Base-by-base conservation (phyloP, 2,888 invertebrate genomes). In the Epistrophella euchroma region DNA sequence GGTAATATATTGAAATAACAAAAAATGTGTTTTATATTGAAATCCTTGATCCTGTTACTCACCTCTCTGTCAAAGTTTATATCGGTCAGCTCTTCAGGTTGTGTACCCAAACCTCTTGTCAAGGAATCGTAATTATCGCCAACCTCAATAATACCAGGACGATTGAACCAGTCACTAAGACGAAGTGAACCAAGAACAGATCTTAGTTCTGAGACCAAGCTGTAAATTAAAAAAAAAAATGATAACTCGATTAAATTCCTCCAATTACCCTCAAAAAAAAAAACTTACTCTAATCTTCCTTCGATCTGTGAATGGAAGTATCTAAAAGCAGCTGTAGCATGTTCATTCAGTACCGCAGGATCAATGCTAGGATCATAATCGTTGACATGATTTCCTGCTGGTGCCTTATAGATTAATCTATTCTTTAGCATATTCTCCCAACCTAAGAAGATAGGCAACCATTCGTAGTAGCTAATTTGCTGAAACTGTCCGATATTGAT, bases 11-110 rank as follows among this genome's bases (percentile, higher is more conserved):
- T n/a, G n/a, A n/a, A n/a, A n/a, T n/a, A n/a, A n/a, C n/a, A n/a
- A n/a, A n/a, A n/a, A n/a, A n/a, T n/a, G n/a, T n/a, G n/a, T n/a
- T n/a, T n/a, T n/a, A n/a, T 25, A 25, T 25, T 28, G 4, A 28
- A 28, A 28, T 28, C 4, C 28, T n/a, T n/a, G n/a, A 28, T 4
- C 4, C 2, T n/a, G n/a, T n/a, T n/a, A 78, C 77, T 60, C 80
- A 91, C 92, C 90, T 92, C 92, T 86, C 89, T 88, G 88, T 96
- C 96, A 92, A 96, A 96, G 92, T 94, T 96, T 88, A 95, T 95
- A 91, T 98, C 97, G 82, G 96, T 95, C 88, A 94, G 94, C 89
- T 96, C 95, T 91, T 96, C 95, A 0, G 96, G 95, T 90, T 98
- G 97, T 15, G 95, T 95, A 4, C 95, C 93, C 90, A 97, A 93